Evolutionary conservation across 92 coral and sea anemone genomes (phyloP).

Genomic region (Heteractis magnifica): DNA sequence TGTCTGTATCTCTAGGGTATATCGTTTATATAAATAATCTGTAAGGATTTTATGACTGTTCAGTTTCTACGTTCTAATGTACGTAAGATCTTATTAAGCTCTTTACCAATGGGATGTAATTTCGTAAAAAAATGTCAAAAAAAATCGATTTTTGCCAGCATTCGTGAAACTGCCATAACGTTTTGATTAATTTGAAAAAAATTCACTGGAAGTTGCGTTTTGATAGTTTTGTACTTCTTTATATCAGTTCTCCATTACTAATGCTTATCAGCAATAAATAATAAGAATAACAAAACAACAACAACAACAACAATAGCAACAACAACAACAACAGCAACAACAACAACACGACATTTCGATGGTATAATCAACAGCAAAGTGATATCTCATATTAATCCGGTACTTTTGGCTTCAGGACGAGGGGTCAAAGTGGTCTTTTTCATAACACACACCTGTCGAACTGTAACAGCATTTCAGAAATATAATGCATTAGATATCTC

Average conservation of each 20-base stretch:
- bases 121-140: neutral
- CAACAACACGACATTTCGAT: neutral
- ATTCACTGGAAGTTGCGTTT: neutral
- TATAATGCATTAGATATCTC: too few species aligned
- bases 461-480: neutral
- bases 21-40: neutral
- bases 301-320: neutral
- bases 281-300: too few species aligned
- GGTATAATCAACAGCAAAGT: neutral
- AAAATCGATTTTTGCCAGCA: neutral
- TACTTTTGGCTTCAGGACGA: neutral
- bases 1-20: neutral
- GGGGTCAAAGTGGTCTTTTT: neutral
- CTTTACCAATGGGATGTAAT: neutral
- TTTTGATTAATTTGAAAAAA: neutral
- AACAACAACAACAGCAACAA: too few species aligned
- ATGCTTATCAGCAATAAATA: neutral
- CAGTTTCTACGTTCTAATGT: neutral
- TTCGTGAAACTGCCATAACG: neutral
- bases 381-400: neutral
- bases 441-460: neutral
- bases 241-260: neutral
- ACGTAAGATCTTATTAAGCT: neutral
- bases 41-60: neutral
- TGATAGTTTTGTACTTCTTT: neutral